Percentiles rank a stretch among this genome's conserved stretches.
Evolutionary conservation across 2,888 invertebrate genomes (phyloP).

Genomic region (Patella caerulea): DNA sequence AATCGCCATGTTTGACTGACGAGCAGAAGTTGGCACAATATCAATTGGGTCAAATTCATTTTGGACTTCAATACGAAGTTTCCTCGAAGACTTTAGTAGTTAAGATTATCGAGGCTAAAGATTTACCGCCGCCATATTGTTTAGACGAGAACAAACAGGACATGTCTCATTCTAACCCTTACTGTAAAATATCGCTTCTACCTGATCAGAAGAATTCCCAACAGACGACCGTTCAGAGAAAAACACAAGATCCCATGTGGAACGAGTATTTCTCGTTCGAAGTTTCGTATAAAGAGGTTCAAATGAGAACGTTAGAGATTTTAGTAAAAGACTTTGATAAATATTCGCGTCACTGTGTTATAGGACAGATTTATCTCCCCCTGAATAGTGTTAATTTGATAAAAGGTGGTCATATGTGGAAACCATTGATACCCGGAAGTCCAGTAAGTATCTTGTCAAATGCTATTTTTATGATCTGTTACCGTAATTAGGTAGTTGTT

Average conservation of each 20-base stretch:
- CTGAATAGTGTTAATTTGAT: conserved; percentile 70
- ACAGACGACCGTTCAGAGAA: conserved; percentile 72
- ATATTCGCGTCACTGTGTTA: conserved; percentile 72
- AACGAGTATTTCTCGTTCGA: conserved; percentile 72
- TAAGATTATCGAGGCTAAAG: conserved; percentile 71
- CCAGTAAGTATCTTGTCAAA: conserved; percentile 55
- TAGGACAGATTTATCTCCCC: conserved; percentile 71
- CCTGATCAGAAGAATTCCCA: conserved; percentile 72
- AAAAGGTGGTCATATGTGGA: conserved; percentile 73
- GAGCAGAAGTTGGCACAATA: conserved; percentile 68
- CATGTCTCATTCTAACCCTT: conserved; percentile 73
- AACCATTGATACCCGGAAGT: conserved; percentile 68
- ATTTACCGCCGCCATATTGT: conserved; percentile 69
- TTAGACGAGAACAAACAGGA: conserved; percentile 70
- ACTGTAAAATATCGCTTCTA: conserved; percentile 70
- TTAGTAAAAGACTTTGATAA: conserved; percentile 73
- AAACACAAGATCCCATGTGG: conserved; percentile 72
- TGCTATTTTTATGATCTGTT: too few relatives aligned
- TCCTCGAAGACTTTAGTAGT: conserved; percentile 66
- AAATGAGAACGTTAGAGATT: conserved; percentile 71
- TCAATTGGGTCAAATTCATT: conserved; percentile 68
- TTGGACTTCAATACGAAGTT: conserved; percentile 70
- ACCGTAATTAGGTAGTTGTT: too few relatives aligned
- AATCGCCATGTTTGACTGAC: conserved; percentile 63
- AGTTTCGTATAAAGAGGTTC: conserved; percentile 70